Evolutionary conservation across 1,140 invertebrate species (phyloP), one percentile per base, ranked within the genome.

Genomic region (Himalopsyche phryganea): DNA sequence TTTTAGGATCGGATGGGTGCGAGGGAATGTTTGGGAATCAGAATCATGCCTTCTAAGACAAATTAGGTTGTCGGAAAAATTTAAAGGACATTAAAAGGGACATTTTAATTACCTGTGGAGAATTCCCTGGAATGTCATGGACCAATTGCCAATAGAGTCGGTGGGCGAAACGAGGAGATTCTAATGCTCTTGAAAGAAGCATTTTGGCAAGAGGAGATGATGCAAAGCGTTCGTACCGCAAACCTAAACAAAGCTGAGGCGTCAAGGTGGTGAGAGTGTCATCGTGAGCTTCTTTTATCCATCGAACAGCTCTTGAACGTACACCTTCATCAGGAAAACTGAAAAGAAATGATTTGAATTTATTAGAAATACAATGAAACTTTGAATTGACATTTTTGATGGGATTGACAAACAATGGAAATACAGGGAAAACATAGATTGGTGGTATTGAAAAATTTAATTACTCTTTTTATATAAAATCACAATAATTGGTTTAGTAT

Each of bases 151-250:
- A 99, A 74, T 97, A 98, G 62, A 98, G 80, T 65, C 91, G 85
- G 78, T 98, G 96, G 1, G 95, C 92, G 53, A 98, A 89, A 57
- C 93, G 81, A 0, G 94, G 89, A 36, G 91, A 94, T 17, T 85
- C 81, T 55, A 97, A 77, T 1, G 94, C 86, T 63, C 92, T 83
- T 65, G 92, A 86, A 6, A 98, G 74, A 32, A 98, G 76, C 66
- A 98, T 87, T 66, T 81, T 80, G 1, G 92, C 86, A 33, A 97
- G 75, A 0, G 90, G 83, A 28, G 92, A 96, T 41, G 89, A 85
- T 68, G 97, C 91, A 67, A 94, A 96, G 0, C 91, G 92, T 72
- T 98, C 96, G 71, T 94, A 93, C 60, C 96, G 92, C 17, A 98
- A 75, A 0, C 93, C 94, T 75, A 98, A 92, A 23, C 97, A 86